Percentiles rank a stretch among this genome's conserved stretches.
Evolutionary conservation across 2,113 vertebrate genomes (phyloP).

Genomic region (Poicephalus meyeri): DNA sequence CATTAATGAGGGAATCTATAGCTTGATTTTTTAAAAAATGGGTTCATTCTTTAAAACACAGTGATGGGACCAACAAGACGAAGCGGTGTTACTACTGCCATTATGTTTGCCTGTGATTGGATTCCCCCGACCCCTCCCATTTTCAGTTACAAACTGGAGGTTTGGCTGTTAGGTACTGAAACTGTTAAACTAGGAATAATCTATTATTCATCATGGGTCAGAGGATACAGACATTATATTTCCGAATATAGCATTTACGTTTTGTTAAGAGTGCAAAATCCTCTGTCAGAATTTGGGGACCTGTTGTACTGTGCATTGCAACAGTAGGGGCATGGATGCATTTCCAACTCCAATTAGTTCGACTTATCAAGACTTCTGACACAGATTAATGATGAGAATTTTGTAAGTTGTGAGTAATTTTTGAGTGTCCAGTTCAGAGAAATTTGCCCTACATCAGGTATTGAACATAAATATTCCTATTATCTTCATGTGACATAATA

Average conservation of each 20-base stretch:
- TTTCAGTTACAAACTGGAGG: background rate
- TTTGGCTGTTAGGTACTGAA: background rate
- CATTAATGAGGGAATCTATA: background rate
- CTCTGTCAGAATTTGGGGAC: background rate
- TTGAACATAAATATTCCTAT: background rate
- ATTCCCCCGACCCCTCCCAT: accelerated
- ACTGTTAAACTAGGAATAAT: background rate
- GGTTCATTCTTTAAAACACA: background rate
- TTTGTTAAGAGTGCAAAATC: background rate
- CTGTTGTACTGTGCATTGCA: background rate
- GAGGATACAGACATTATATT: background rate
- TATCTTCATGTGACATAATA: background rate
- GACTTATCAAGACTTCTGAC: background rate
- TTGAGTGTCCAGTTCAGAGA: background rate
- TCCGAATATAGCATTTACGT: background rate
- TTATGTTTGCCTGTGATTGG: background rate
- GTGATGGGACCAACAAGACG: background rate
- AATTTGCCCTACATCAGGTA: background rate
- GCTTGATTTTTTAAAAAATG: background rate
- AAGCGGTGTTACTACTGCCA: background rate
- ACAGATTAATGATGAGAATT: background rate
- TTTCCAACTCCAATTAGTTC: background rate
- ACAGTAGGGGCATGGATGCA: background rate
- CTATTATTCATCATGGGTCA: background rate
- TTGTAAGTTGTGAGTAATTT: background rate